phyloP scores from a whole-genome alignment of 2,888 invertebrate genomes.

The Eledona agricola region DNA sequence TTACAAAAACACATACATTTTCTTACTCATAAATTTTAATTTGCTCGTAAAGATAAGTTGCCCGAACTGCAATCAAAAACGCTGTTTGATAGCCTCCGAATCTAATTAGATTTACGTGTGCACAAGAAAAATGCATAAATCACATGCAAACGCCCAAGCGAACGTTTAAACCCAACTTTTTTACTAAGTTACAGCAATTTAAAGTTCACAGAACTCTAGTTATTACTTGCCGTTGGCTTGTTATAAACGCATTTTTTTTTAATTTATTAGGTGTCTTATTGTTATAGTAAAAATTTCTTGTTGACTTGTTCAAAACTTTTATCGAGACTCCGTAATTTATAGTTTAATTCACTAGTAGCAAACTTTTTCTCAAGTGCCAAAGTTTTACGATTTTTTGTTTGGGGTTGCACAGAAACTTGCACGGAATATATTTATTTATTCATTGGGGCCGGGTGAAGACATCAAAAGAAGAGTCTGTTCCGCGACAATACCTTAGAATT shows the following conservation, averaged over 20 bases:
- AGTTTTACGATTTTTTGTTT: too few relatives aligned
- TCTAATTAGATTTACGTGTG: slow-evolving; percentile 27
- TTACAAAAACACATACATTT: slow-evolving; percentile 31
- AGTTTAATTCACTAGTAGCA: slow-evolving; percentile 2
- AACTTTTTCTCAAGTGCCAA: too few relatives aligned
- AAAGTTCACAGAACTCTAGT: slow-evolving; percentile 37
- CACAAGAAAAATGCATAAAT: slow-evolving; percentile 36
- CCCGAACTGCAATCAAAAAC: slow-evolving; percentile 22
- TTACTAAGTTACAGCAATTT: slow-evolving; percentile 40
- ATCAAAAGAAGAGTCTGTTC: too few relatives aligned
- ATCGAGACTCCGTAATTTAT: slow-evolving; percentile 5
- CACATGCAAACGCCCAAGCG: slow-evolving; percentile 35
- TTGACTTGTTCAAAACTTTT: slow-evolving; percentile 1
- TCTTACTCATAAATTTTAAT: slow-evolving; percentile 35
- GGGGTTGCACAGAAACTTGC: too few relatives aligned
- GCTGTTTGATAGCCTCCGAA: not conserved
- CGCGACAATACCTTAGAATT: too few relatives aligned
- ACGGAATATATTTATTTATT: too few relatives aligned
- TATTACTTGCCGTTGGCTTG: slow-evolving; percentile 32
- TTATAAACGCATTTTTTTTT: slow-evolving; percentile 30
- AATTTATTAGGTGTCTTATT: slow-evolving; percentile 34
- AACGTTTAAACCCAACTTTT: slow-evolving; percentile 40
- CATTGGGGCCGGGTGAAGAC: too few relatives aligned
- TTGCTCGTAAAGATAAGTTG: slow-evolving; percentile 22
- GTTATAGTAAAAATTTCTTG: slow-evolving; percentile 24